These are phyloP conservation scores for Homarus gammarus DNA, from an alignment of 2,888 invertebrate genomes.

Conservation along the genomic window DNA sequence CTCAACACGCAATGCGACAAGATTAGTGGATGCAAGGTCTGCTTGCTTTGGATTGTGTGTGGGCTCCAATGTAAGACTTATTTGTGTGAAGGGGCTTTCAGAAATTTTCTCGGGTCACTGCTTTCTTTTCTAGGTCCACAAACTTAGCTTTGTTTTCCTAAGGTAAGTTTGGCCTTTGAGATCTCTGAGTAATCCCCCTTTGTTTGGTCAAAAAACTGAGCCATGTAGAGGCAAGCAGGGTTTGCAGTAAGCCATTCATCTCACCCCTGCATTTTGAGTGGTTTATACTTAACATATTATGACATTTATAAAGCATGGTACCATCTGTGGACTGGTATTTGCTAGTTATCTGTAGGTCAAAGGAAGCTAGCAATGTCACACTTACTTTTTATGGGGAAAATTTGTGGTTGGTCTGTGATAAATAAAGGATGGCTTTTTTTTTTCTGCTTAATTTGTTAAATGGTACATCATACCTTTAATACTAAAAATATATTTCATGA, in stretches of 20 bases:
- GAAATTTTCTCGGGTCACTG: not conserved
- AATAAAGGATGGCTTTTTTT: not conserved
- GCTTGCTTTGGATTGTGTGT: not conserved
- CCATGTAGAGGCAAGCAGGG: not conserved
- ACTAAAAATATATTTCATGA: slow-evolving; percentile 5
- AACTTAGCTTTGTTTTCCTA: not conserved
- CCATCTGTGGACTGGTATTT: not conserved
- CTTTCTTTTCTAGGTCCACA: not conserved
- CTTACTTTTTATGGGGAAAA: not conserved
- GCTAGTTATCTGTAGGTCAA: not conserved
- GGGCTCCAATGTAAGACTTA: not conserved
- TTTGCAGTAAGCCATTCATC: not conserved
- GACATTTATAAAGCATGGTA: not conserved
- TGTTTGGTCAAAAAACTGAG: not conserved
- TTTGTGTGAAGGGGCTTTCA: not conserved
- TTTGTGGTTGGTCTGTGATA: slow-evolving; percentile 8
- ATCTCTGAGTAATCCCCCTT: not conserved
- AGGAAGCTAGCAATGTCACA: not conserved
- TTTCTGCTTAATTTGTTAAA: not conserved
- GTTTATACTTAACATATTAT: not conserved
- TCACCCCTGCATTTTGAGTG: not conserved
- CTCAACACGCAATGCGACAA: slow-evolving; percentile 2
- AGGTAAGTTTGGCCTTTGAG: not conserved
- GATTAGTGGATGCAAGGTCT: not conserved
- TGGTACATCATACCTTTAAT: not conserved